Evolutionary conservation across 2,888 invertebrate genomes (phyloP).

Genomic region (Parnassius mnemosyne): DNA sequence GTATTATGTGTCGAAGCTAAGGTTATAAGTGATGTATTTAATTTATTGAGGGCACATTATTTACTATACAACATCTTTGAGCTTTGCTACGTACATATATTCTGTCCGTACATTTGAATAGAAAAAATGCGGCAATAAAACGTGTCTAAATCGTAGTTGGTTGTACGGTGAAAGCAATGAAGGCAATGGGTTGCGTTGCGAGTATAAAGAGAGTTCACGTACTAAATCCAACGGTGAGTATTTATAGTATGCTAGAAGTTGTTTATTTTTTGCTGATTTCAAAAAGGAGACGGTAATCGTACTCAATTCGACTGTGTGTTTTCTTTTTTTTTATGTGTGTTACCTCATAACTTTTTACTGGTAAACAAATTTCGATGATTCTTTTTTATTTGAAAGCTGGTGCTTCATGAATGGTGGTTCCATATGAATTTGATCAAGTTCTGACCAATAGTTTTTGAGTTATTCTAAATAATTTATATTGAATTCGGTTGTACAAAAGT

Average conservation of each 20-base stretch:
- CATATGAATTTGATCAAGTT: too few species aligned
- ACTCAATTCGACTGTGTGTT: too few species aligned
- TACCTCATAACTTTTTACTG: too few species aligned
- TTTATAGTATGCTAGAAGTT: not conserved
- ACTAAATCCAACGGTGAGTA: slow-evolving; percentile 7
- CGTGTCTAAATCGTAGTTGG: not conserved
- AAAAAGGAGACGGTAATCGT: too few species aligned
- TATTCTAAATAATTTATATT: too few species aligned
- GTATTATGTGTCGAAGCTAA: slow-evolving; percentile 47
- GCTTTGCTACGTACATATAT: not conserved
- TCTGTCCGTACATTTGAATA: not conserved
- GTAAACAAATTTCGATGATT: too few species aligned
- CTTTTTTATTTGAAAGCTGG: too few species aligned
- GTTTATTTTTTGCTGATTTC: too few species aligned
- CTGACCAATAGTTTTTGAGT: too few species aligned
- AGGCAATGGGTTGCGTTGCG: slow-evolving; percentile 64
- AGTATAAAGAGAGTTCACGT: slow-evolving; percentile 51
- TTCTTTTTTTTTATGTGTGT: too few species aligned
- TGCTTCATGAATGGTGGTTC: too few species aligned
- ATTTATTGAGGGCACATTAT: slow-evolving; percentile 4
- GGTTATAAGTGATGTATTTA: not conserved
- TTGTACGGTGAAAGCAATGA: not conserved
- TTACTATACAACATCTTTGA: slow-evolving; percentile 1
- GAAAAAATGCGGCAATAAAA: not conserved
- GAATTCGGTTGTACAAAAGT: too few species aligned